Base-by-base conservation (phyloP, 1,140 invertebrate genomes). In the Ceratitis capitata region DNA sequence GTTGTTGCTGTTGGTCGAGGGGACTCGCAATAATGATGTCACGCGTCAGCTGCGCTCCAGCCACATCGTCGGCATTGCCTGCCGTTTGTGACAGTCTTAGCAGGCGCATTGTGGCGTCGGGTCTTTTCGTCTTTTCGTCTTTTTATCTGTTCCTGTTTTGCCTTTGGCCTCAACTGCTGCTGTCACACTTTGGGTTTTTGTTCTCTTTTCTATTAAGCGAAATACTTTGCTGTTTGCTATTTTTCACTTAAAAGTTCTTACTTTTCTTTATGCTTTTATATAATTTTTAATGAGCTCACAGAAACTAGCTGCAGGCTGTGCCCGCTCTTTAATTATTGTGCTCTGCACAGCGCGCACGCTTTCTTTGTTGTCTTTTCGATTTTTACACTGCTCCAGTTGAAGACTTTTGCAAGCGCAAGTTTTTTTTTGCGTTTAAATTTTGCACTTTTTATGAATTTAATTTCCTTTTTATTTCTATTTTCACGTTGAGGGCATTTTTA, bases 271-370 rank as follows among this genome's bases (percentile, higher is more conserved):
- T 45, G 19, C 19, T 9, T 56, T 78, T 78, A 7, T 78, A 23
- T 78, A 78, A 78, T 78, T 78, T 78, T 78, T 78, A 78, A 78
- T 78, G 69, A 78, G 69, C 69, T 78, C 69, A 45, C 42, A 78
- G 69, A n/a, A 78, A n/a, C n/a, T n/a, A n/a, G 69, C 69, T 23
- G 69, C 42, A 9, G 69, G 69, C 69, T 78, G 69, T 3, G 19
- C 39, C 39, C 69, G 69, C 69, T 78, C 69, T 78, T 39, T 78
- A 78, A 78, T 78, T 78, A 78, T 78, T 5, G 19, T 78, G 39
- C 39, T 78, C 16, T 78, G 69, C n/a, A n/a, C n/a, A n/a, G n/a
- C 42, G 35, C 69, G 42, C 51, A 56, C 39, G 19, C 69, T 78
- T 45, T 78, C 69, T 78, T 45, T 78, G 35, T 19, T 78, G 69